phyloP scores from a whole-genome alignment of 2,113 vertebrate species.

The Cyanoderma ruficeps region DNA sequence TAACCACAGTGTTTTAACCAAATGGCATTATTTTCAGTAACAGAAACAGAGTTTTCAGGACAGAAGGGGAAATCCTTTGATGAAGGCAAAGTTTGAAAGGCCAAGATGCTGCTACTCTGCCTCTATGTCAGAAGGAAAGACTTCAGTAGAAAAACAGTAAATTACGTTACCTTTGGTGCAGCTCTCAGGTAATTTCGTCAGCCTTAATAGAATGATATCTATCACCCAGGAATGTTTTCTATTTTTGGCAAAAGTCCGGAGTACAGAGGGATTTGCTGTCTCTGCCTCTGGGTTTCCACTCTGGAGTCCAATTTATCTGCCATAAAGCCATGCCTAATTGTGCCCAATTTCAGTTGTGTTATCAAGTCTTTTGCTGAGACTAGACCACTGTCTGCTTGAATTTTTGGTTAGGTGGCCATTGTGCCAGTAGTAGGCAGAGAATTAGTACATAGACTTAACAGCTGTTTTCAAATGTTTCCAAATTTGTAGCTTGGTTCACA shows the following conservation, averaged over 20 bases:
- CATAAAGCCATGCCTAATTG: not conserved
- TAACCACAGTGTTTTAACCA: not conserved
- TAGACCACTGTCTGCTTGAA: not conserved
- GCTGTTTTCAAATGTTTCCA: conserved; percentile 23
- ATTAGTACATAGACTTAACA: not conserved
- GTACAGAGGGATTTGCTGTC: not conserved
- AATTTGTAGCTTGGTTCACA: not conserved
- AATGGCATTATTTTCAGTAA: not conserved
- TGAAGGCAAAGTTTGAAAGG: not conserved
- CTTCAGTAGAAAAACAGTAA: not conserved
- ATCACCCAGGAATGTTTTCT: not conserved
- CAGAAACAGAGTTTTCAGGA: not conserved
- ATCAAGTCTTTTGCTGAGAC: not conserved
- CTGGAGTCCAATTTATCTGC: not conserved
- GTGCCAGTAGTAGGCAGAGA: not conserved
- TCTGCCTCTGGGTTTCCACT: not conserved
- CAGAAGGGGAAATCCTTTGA: not conserved
- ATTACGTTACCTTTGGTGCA: not conserved
- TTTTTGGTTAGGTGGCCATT: not conserved
- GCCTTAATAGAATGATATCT: not conserved
- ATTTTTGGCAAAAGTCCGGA: not conserved
- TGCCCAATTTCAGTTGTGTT: fast-evolving
- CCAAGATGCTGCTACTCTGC: not conserved
- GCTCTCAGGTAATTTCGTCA: not conserved
- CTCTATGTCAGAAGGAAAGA: not conserved